Percentiles rank a stretch among this genome's conserved stretches.
phyloP scores from a whole-genome alignment of 2,113 vertebrate species.

The Engraulis encrasicolus region DNA sequence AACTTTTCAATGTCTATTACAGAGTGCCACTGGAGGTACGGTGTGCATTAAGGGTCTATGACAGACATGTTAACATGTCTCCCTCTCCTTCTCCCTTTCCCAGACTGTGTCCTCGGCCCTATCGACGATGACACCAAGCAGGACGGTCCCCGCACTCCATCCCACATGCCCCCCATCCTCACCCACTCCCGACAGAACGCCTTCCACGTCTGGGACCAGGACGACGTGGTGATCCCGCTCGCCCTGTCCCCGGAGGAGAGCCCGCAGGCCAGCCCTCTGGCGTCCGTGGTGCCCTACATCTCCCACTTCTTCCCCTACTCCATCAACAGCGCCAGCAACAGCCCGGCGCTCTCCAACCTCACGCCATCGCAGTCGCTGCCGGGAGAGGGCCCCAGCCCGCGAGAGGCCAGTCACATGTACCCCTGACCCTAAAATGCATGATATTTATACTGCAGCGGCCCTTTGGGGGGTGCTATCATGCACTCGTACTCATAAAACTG shows the following conservation, averaged over 20 bases:
- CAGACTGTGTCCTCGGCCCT: constrained; percentile 81
- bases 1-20: too few species aligned
- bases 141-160: constrained; percentile 44
- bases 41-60: too few species aligned
- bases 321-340: constrained; percentile 53
- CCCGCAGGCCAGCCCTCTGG: constrained; percentile 45
- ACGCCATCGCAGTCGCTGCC: background rate
- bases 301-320: constrained; percentile 67
- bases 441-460: too few species aligned
- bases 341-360: constrained; percentile 22
- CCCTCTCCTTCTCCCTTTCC: background rate
- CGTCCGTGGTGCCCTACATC: constrained; percentile 71
- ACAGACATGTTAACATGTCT: too few species aligned
- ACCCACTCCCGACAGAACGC: constrained; percentile 72
- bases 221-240: constrained; percentile 72
- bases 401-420: background rate
- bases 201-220: constrained; percentile 77
- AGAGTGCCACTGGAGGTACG: too few species aligned
- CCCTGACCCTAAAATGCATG: too few species aligned
- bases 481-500: too few species aligned
- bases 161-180: constrained; percentile 57
- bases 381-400: background rate
- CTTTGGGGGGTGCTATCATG: too few species aligned
- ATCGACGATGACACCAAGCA: constrained; percentile 64
- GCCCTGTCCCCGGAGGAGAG: constrained; percentile 18